phyloP scores from a whole-genome alignment of 2,888 invertebrate species.

The Drosophila neotestacea region DNA sequence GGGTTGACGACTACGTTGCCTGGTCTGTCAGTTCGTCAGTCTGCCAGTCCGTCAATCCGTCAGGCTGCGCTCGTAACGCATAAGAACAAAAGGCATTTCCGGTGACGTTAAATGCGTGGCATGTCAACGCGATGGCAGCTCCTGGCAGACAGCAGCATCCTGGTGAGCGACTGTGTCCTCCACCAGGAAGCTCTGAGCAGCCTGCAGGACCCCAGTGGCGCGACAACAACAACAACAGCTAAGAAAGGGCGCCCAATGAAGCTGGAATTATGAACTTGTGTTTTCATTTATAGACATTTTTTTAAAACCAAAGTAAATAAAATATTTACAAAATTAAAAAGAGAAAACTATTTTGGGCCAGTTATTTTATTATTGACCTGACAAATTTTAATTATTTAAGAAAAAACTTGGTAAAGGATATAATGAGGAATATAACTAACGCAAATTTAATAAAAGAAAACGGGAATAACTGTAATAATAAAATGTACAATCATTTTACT shows the following conservation, averaged over 20 bases:
- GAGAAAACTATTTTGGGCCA: neutral
- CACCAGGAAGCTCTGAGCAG: conserved; percentile 61
- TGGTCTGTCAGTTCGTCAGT: conserved; percentile 30
- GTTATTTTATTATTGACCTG: too few relatives aligned
- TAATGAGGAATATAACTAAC: too few relatives aligned
- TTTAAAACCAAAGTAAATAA: neutral
- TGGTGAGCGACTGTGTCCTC: conserved; percentile 57
- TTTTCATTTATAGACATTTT: conserved; percentile 17
- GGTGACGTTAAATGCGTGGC: conserved; percentile 80
- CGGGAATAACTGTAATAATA: too few relatives aligned
- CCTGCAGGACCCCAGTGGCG: conserved; percentile 46
- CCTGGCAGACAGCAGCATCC: conserved; percentile 75
- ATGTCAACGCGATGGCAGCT: conserved; percentile 73
- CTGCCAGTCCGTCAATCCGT: conserved; percentile 34
- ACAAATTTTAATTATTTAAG: neutral
- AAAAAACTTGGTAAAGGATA: neutral
- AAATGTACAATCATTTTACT: too few relatives aligned
- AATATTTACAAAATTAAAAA: neutral
- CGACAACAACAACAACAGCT: conserved; percentile 9
- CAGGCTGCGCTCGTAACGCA: conserved; percentile 49
- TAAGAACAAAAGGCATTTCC: conserved; percentile 81
- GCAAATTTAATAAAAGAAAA: too few relatives aligned
- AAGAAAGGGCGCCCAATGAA: conserved; percentile 22
- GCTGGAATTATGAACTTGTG: conserved; percentile 10
- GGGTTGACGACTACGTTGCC: conserved; percentile 38